phyloP scores from a whole-genome alignment of 23 tunicate species.

The Styela plicata region DNA sequence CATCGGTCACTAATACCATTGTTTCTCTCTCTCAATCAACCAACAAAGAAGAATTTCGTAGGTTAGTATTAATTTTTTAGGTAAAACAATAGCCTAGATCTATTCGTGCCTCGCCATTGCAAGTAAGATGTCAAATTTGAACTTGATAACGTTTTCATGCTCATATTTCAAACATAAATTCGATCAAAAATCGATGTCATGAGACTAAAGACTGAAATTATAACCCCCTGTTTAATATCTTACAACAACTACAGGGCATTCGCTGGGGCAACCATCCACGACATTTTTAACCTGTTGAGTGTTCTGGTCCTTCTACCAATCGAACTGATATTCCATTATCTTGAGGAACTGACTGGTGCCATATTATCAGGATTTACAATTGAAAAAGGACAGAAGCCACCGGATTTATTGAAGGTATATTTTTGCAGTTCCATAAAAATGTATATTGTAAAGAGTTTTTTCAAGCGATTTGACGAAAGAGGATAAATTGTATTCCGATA shows the following conservation, averaged over 20 bases:
- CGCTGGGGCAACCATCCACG: slow-evolving; percentile 92
- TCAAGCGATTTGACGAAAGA: too few relatives aligned
- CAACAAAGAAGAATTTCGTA: slow-evolving; percentile 27
- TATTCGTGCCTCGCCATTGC: background rate
- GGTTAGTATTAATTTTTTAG: slow-evolving; percentile 13
- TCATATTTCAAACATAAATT: too few relatives aligned
- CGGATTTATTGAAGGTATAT: slow-evolving; percentile 65
- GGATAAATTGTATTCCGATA: too few relatives aligned
- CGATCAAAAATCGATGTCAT: too few relatives aligned
- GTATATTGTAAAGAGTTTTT: too few relatives aligned
- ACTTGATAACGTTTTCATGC: too few relatives aligned
- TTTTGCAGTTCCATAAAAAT: too few relatives aligned
- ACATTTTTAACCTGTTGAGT: slow-evolving; percentile 61
- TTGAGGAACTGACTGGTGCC: slow-evolving; percentile 40
- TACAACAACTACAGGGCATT: slow-evolving; percentile 69
- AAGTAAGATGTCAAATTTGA: too few relatives aligned
- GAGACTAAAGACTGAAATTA: too few relatives aligned
- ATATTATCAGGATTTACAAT: slow-evolving; percentile 52
- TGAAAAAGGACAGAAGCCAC: slow-evolving; percentile 42
- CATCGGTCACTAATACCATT: slow-evolving; percentile 40
- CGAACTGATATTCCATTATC: slow-evolving; percentile 60
- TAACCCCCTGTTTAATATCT: too few relatives aligned
- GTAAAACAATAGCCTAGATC: background rate
- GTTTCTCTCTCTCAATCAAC: slow-evolving; percentile 9
- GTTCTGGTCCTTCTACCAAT: slow-evolving; percentile 76